A percentile compares a stretch with the other conserved stretches of the same genome.
Evolutionary conservation across 2,797 vertebrate genomes (phyloP).

Genomic region (Siniperca obscura): DNA sequence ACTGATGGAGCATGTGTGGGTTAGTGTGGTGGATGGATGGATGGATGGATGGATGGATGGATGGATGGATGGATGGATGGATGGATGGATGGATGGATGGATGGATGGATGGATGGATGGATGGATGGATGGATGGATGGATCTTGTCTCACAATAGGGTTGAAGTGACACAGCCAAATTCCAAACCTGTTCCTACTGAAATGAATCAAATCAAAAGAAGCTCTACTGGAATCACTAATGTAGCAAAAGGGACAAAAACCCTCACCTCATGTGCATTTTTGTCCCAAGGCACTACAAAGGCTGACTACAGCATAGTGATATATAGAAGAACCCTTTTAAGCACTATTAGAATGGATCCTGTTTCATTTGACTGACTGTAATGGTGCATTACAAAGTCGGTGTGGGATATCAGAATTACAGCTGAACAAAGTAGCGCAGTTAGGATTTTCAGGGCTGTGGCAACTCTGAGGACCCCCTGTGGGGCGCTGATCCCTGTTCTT

Average conservation of each 20-base stretch:
- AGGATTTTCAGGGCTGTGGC: slow-evolving; percentile 39
- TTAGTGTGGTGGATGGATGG: neutral
- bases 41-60: no score
- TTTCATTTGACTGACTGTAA: slow-evolving; percentile 17
- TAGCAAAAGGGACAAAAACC: neutral
- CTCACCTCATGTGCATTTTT: neutral
- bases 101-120: no score
- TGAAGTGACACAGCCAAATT: neutral
- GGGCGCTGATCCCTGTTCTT: slow-evolving; percentile 64
- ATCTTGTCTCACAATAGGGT: neutral
- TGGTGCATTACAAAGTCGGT: slow-evolving; percentile 31
- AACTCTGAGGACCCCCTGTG: slow-evolving; percentile 46
- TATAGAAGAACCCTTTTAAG: slow-evolving; percentile 7
- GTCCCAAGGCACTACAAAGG: neutral
- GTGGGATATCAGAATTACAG: slow-evolving; percentile 45
- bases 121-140: no score
- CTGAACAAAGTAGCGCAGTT: slow-evolving; percentile 55
- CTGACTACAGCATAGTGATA: slow-evolving; percentile 1
- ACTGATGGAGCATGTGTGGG: neutral
- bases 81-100: no score
- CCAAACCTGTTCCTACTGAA: slow-evolving; percentile 1
- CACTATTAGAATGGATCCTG: neutral
- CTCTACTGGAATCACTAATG: neutral
- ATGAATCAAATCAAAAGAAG: slow-evolving; percentile 10
- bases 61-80: neutral